Evolutionary conservation across 37 sponge, comb jelly and placozoan genomes (phyloP), one percentile per base, ranked within the genome.

Genomic region (Chondrilla cf. caribensis): DNA sequence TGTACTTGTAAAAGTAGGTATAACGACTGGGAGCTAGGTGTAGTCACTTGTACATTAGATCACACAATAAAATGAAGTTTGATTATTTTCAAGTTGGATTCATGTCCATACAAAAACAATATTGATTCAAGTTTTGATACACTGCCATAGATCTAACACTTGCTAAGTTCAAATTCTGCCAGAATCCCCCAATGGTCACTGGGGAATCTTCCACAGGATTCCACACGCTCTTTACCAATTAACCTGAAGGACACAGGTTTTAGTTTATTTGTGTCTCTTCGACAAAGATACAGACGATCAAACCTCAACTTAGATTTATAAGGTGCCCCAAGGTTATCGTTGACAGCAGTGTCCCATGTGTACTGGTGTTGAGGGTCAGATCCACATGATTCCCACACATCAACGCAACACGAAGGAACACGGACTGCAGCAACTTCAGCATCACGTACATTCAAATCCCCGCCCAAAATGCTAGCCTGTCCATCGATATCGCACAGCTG

Each of bases 101-200:
- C n/a, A n/a, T n/a, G n/a, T n/a, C n/a, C n/a, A n/a, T n/a, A n/a
- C n/a, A n/a, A n/a, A n/a, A n/a, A n/a, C n/a, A n/a, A n/a, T n/a
- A n/a, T n/a, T n/a, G n/a, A n/a, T n/a, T n/a, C n/a, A n/a, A n/a
- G n/a, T n/a, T n/a, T n/a, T n/a, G n/a, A n/a, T n/a, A n/a, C n/a
- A n/a, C n/a, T n/a, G n/a, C n/a, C n/a, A n/a, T n/a, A n/a, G n/a
- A n/a, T n/a, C 64, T 47, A 47, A 14, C 51, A 47, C 11, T 47
- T 47, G 51, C 51, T 18, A 18, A 87, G 38, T 51, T 84, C 77
- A 84, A 87, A 90, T 36, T 82, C 88, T 19, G 84, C 60, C 83
- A 81, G 82, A 33, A 93, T 75, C 0, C 94, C 94, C 90, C 90
- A 93, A 75, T 93, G 94, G 54, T 93, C 94, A 80, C 94, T 93